Evolutionary conservation across 2,113 vertebrate genomes (phyloP).

Genomic region (Ptyas mucosa): DNA sequence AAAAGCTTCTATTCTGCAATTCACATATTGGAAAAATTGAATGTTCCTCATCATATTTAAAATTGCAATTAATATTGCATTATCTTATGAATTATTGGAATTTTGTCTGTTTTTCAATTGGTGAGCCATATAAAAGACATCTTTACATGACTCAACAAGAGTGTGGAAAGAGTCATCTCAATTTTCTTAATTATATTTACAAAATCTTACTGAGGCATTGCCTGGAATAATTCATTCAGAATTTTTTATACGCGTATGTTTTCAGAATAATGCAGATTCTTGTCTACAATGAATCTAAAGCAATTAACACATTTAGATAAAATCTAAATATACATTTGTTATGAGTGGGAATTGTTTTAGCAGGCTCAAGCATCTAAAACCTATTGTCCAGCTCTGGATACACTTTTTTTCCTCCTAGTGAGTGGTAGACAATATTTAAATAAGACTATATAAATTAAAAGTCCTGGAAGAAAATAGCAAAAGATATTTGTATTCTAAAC

Average conservation of each 20-base stretch:
- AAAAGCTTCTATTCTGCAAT: not conserved
- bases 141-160: conserved; percentile 51
- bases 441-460: not conserved
- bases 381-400: not conserved
- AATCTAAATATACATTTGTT: not conserved
- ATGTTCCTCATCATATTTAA: not conserved
- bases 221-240: conserved; percentile 59
- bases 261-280: conserved; percentile 42
- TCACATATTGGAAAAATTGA: not conserved
- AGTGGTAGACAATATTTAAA: not conserved
- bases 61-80: not conserved
- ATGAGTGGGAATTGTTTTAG: not conserved
- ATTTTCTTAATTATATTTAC: conserved; percentile 46
- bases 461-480: not conserved
- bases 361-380: not conserved
- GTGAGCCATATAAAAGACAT: conserved; percentile 29
- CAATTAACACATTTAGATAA: conserved; percentile 40
- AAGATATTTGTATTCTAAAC: not conserved
- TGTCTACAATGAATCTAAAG: conserved; percentile 42
- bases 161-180: conserved; percentile 42
- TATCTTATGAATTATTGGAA: not conserved
- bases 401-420: not conserved
- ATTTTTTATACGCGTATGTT: not conserved
- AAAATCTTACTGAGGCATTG: conserved; percentile 51
- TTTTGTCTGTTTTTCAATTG: conserved; percentile 47